Conservation (phyloP, 2,113 vertebrate genomes). For the Leucopsar rothschildi region DNA sequence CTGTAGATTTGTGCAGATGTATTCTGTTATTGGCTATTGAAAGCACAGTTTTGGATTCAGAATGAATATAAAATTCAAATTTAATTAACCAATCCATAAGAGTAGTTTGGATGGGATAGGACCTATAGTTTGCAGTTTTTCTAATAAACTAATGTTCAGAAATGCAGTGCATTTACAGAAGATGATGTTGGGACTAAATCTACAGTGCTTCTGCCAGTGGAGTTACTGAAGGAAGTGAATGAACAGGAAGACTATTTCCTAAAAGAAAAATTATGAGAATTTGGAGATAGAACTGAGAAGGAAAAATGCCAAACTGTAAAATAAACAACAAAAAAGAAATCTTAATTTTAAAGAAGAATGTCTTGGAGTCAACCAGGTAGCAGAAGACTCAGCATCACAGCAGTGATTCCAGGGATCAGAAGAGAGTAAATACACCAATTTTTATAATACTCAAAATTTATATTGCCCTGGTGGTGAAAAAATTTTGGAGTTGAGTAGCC, state of each 20-base stretch:
- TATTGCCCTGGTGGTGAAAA: neutral
- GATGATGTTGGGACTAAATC: neutral
- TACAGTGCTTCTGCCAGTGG: neutral
- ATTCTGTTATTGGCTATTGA: neutral
- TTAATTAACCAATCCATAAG: neutral
- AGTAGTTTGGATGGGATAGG: neutral
- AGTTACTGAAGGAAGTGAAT: neutral
- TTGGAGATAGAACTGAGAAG: neutral
- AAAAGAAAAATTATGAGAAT: neutral
- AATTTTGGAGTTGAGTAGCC: neutral
- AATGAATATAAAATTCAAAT: neutral
- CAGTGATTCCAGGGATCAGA: neutral
- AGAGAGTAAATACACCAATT: neutral
- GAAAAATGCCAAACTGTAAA: neutral
- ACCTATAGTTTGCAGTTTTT: neutral
- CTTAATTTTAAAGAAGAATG: neutral
- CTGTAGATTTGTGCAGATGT: neutral
- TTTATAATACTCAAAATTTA: neutral
- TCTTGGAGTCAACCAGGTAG: neutral
- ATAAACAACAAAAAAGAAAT: neutral
- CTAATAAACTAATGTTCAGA: neutral
- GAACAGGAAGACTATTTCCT: neutral
- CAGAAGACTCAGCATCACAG: neutral
- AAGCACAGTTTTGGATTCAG: neutral
- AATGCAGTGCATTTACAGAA: neutral